A percentile compares a stretch with the other conserved stretches of the same genome.
These are phyloP conservation scores for Paralichthys olivaceus DNA, from an alignment of 2,113 vertebrate species.

Conservation along the genomic window DNA sequence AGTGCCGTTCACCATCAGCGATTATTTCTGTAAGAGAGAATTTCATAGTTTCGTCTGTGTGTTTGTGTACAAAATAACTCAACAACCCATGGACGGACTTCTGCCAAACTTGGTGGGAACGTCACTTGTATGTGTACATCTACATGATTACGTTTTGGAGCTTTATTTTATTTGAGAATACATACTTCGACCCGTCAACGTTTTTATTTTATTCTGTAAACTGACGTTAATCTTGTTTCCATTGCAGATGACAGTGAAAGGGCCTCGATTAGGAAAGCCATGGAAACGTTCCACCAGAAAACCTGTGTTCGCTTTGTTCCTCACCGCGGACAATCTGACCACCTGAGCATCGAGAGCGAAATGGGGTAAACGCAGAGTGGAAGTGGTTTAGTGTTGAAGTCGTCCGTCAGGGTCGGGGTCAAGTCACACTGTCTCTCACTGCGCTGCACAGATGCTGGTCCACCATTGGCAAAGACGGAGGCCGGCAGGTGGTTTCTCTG, in stretches of 20 bases:
- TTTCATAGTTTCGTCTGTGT: no score
- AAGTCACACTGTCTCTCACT: neutral
- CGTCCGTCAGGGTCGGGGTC: no score
- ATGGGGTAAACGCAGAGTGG: constrained; percentile 12
- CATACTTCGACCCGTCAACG: no score
- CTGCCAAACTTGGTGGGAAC: no score
- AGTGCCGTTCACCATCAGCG: constrained; percentile 43
- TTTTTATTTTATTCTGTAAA: neutral
- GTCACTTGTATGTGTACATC: no score
- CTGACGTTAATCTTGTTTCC: neutral
- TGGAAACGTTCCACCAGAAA: constrained; percentile 42
- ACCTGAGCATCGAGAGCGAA: constrained; percentile 48
- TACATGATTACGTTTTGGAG: no score
- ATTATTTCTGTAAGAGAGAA: constrained; percentile 22
- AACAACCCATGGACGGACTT: no score
- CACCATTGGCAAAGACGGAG: constrained; percentile 35
- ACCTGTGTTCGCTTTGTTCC: constrained; percentile 59
- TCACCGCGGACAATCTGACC: constrained; percentile 32
- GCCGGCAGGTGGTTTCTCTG: constrained; percentile 61
- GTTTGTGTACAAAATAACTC: no score
- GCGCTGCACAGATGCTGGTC: constrained; percentile 38
- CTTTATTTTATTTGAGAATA: no score
- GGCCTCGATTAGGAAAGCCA: constrained; percentile 27
- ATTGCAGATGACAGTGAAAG: constrained; percentile 26
- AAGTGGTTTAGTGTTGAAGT: no score